Percentiles rank a stretch among this genome's conserved stretches.
phyloP scores from a whole-genome alignment of 2,797 vertebrate species.

The Melanotaenia maccullochi region DNA sequence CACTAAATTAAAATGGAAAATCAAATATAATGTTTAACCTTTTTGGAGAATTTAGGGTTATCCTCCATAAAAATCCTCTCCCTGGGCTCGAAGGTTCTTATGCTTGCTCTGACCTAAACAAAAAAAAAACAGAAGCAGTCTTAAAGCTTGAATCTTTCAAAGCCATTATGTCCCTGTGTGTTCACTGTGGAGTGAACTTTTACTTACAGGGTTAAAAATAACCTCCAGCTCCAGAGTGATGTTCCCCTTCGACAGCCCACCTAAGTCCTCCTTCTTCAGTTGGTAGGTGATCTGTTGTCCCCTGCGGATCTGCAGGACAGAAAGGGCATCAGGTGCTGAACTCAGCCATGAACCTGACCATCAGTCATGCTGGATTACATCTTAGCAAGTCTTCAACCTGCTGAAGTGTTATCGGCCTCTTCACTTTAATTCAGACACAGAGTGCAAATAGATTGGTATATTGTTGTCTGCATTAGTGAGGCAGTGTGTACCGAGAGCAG shows the following conservation, averaged over 20 bases:
- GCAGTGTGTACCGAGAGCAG: constrained; percentile 88
- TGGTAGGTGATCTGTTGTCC: constrained; percentile 85
- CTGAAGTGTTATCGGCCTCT: constrained; percentile 54
- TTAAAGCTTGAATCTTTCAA: constrained; percentile 28
- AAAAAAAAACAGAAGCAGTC: constrained; percentile 2
- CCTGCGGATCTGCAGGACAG: constrained; percentile 86
- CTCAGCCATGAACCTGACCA: constrained; percentile 54
- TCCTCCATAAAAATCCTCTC: constrained; percentile 90
- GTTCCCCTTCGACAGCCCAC: constrained; percentile 88
- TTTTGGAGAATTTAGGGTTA: constrained; percentile 95
- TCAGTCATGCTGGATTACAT: constrained; percentile 68
- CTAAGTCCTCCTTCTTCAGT: constrained; percentile 93
- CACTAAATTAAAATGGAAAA: background rate
- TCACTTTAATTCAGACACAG: constrained; percentile 69
- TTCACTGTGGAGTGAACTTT: constrained; percentile 40
- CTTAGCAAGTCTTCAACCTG: constrained; percentile 47
- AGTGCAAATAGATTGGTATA: constrained; percentile 62
- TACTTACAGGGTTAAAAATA: constrained; percentile 95
- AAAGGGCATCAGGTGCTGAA: constrained; percentile 68
- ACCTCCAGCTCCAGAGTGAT: constrained; percentile 94
- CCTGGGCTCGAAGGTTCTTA: constrained; percentile 90
- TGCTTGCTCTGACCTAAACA: constrained; percentile 88
- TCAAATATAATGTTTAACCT: constrained; percentile 79
- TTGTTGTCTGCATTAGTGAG: constrained; percentile 35
- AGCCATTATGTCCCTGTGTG: constrained; percentile 22